phyloP scores from a whole-genome alignment of 2,113 vertebrate species.

The Mustelus asterias region DNA sequence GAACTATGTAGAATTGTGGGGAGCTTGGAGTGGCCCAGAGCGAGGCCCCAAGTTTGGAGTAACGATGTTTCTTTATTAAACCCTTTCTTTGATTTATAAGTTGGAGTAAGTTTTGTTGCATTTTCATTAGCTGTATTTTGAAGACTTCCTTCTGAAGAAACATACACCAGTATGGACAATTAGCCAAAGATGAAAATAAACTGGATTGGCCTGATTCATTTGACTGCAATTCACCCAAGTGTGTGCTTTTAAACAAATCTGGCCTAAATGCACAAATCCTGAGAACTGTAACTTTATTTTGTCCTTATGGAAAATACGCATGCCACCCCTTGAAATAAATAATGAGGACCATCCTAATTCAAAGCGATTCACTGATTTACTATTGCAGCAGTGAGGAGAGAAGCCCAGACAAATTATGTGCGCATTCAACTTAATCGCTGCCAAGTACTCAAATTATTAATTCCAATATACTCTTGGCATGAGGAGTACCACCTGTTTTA shows the following conservation, averaged over 20 bases:
- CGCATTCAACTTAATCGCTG: background rate
- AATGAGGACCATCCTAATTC: background rate
- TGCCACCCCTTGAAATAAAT: background rate
- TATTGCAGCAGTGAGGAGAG: background rate
- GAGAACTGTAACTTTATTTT: background rate
- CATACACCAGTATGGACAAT: background rate
- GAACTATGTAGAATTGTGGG: too few relatives aligned
- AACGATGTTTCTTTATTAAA: too few relatives aligned
- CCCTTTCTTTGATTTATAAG: too few relatives aligned
- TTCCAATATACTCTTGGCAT: background rate
- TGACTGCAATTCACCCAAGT: background rate
- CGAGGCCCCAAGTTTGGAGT: too few relatives aligned
- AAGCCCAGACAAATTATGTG: background rate
- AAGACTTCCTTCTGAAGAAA: too few relatives aligned
- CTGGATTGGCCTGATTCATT: background rate
- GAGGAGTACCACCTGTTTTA: background rate
- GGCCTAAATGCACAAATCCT: background rate
- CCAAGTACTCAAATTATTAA: background rate
- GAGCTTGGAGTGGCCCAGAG: too few relatives aligned
- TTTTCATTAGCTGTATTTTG: too few relatives aligned
- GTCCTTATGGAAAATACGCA: background rate
- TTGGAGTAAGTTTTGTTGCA: too few relatives aligned
- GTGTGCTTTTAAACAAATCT: background rate
- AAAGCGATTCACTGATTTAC: background rate
- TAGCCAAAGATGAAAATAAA: background rate